A percentile compares a stretch with the other conserved stretches of the same genome.
These are phyloP conservation scores for Anser brachyrhynchus DNA, from an alignment of 2,113 vertebrate genomes.

Conservation along the genomic window DNA sequence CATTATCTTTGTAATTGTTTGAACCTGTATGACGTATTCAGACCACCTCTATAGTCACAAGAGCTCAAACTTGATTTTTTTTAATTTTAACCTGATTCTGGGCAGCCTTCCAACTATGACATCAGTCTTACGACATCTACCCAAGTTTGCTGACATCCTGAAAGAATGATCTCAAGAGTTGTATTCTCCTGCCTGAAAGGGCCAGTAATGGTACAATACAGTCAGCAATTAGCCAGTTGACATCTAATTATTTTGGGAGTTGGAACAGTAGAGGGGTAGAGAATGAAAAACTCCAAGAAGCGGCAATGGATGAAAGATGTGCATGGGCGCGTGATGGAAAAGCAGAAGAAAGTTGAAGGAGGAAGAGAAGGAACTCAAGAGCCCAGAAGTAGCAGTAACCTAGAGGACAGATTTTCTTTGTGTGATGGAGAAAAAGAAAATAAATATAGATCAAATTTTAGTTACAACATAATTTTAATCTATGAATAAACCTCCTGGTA, in stretches of 20 bases:
- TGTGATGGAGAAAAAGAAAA: not conserved
- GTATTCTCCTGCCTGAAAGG: slow-evolving; percentile 14
- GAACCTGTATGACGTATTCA: not conserved
- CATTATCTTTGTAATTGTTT: not conserved
- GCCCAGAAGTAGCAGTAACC: not conserved
- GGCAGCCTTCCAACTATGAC: slow-evolving; percentile 54
- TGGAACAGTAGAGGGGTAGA: not conserved
- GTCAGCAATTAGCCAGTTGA: not conserved
- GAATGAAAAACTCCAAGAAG: not conserved
- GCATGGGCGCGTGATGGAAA: not conserved
- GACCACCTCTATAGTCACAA: not conserved
- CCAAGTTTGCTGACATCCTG: slow-evolving; percentile 50
- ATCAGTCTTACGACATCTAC: slow-evolving; percentile 18
- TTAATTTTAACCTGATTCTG: not conserved
- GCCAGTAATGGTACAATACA: not conserved
- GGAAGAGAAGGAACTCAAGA: not conserved
- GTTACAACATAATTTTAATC: not conserved
- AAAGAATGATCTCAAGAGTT: slow-evolving; percentile 32
- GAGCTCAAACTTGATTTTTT: not conserved
- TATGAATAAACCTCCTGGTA: slow-evolving; percentile 8
- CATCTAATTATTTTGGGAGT: not conserved
- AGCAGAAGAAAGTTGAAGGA: not conserved
- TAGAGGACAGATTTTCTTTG: slow-evolving; percentile 4
- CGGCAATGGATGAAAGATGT: not conserved
- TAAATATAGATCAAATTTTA: not conserved